Base-by-base conservation (phyloP, 92 coral and sea anemone genomes). In the Pocillopora meandrina region DNA sequence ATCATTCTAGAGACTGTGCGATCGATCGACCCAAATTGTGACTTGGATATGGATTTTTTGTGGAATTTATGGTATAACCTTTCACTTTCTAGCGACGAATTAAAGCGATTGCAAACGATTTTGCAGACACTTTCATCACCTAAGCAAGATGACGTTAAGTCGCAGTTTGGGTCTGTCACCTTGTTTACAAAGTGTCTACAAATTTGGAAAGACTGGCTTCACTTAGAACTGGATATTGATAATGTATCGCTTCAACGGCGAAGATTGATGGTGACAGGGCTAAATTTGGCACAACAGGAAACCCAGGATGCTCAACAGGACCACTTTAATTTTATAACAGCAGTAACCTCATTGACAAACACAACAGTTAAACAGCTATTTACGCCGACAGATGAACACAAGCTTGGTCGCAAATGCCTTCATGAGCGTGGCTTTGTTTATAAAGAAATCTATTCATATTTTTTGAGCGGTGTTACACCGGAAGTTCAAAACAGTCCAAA, bases 21-120 rank as follows among this genome's bases (percentile, higher is more conserved):
- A 17, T 47, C 80, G 10, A 73, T 83, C 2, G 65, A 83, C 74
- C 56, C 65, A 18, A 61, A 74, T 23, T 49, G 72, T 21, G 80
- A 61, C 2, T 9, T 14, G n/a, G 86, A 83, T 65, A 65, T 83
- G 33, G 86, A 83, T 6, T 83, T 83, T 56, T 52, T 83, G 35
- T 83, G 86, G 86, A 83, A 83, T 26, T 10, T 83, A 14, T 83
- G 86, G 80, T 74, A 83, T 36, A 73, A 55, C 56, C 55, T 83
- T 2, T 23, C 65, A 6, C 72, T 83, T 26, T 49, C 86, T 9
- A 12, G 10, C 17, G n/a, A 52, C 2, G 79, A 83, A 26, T 49
- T 17, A 5, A 21, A 31, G 65, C 71, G 86, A 26, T 49, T 74
- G 4, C 63, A 74, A 21, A 1, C 19, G 57, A 61, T 60, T 26